Percentiles rank a stretch among this genome's conserved stretches.
These are phyloP conservation scores for Manis pentadactyla DNA, from an alignment of 2,797 vertebrate species.

Conservation along the genomic window DNA sequence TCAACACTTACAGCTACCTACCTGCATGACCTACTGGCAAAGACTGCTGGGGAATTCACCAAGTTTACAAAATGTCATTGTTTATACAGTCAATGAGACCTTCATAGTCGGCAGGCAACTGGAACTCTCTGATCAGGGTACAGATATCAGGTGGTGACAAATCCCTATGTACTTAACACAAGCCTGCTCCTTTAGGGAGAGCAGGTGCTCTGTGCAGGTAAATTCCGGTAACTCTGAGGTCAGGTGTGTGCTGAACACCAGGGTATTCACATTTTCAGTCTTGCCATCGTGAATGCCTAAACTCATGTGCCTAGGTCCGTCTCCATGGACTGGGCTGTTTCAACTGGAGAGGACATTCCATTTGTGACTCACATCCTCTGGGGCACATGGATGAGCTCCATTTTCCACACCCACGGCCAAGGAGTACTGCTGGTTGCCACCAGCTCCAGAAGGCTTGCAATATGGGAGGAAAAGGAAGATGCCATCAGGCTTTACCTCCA, in stretches of 20 bases:
- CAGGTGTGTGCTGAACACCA: rapidly evolving
- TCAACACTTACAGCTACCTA: neutral
- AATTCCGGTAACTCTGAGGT: neutral
- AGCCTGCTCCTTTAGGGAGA: neutral
- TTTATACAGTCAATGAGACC: neutral
- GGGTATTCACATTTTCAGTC: neutral
- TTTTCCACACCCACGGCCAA: slow-evolving; percentile 16
- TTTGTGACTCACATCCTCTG: slow-evolving; percentile 36
- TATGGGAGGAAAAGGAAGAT: neutral
- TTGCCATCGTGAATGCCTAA: neutral
- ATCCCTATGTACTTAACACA: neutral
- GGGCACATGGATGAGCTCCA: neutral
- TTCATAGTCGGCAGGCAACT: neutral
- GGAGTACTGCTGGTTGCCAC: neutral
- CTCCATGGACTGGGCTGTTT: neutral
- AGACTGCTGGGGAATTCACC: neutral
- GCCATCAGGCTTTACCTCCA: neutral
- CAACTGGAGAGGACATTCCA: neutral
- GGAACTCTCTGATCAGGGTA: neutral
- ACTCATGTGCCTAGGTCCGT: neutral
- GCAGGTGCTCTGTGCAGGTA: neutral
- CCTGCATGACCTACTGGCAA: neutral
- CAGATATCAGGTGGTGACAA: neutral
- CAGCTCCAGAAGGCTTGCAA: neutral
- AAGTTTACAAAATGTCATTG: neutral